These are phyloP conservation scores for Athene cunicularia DNA, from an alignment of 2,113 vertebrate species.

Conservation along the genomic window DNA sequence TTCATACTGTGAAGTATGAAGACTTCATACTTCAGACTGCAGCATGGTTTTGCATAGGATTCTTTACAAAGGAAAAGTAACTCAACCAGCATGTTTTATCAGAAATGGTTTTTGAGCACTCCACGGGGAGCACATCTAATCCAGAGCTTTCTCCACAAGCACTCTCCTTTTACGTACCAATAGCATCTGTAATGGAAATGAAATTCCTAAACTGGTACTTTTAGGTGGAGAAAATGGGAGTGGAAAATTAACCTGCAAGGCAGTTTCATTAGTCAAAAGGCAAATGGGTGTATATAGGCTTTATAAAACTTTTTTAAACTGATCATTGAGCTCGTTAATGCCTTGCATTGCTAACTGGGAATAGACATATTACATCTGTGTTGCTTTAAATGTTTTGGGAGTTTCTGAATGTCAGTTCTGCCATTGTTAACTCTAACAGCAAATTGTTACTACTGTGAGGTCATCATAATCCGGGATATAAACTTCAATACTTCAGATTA, in stretches of 20 bases:
- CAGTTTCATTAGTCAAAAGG: not conserved
- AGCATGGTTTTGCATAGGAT: not conserved
- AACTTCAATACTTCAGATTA: not conserved
- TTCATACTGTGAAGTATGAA: not conserved
- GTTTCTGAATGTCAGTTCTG: not conserved
- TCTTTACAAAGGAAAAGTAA: not conserved
- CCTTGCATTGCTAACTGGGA: not conserved
- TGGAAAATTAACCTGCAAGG: not conserved
- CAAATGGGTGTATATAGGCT: not conserved
- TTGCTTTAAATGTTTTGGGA: not conserved
- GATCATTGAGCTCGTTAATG: not conserved
- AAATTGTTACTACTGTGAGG: not conserved
- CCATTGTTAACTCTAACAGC: not conserved
- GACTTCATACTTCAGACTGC: not conserved
- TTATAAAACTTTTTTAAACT: not conserved
- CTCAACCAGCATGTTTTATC: not conserved
- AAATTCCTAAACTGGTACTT: not conserved
- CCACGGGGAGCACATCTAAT: not conserved
- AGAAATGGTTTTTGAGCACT: not conserved
- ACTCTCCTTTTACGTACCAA: not conserved
- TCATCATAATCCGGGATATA: not conserved
- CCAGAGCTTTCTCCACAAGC: not conserved
- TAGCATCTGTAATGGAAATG: conserved; percentile 30
- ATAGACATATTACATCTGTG: not conserved
- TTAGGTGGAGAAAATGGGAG: not conserved